These are phyloP conservation scores for Apis laboriosa DNA, from an alignment of 1,140 invertebrate genomes.

Conservation along the genomic window DNA sequence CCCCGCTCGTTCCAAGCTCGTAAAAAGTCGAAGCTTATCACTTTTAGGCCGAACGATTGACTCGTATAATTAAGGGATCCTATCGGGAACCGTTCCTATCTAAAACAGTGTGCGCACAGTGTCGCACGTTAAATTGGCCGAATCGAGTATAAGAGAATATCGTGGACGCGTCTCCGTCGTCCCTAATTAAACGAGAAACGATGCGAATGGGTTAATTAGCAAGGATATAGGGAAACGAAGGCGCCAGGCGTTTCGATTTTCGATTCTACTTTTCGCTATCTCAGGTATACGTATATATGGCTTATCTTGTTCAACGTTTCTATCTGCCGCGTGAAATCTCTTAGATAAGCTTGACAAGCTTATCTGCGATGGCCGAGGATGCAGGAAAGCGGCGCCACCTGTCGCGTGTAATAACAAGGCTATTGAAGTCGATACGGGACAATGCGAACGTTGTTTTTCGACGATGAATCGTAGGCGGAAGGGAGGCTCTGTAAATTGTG, in stretches of 20 bases:
- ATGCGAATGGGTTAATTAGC: slow-evolving; percentile 43
- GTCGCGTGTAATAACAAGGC: slow-evolving; percentile 13
- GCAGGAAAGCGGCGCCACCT: slow-evolving; percentile 27
- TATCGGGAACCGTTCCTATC: not conserved
- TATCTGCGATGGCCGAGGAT: slow-evolving; percentile 33
- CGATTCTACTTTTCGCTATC: not conserved
- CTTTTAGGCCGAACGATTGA: not conserved
- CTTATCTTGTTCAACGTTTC: slow-evolving; percentile 53
- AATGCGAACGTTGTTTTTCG: slow-evolving; percentile 5
- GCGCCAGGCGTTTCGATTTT: not conserved
- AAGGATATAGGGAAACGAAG: not conserved
- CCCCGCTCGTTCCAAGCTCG: not conserved
- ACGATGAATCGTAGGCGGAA: not conserved
- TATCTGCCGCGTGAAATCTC: slow-evolving; percentile 53
- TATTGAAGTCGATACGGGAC: not conserved
- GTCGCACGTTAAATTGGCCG: not conserved
- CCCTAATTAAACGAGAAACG: slow-evolving; percentile 20
- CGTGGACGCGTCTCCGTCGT: not conserved
- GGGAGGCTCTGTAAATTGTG: not conserved
- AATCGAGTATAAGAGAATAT: not conserved
- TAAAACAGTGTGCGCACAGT: slow-evolving; percentile 4
- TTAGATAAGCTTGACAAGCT: slow-evolving; percentile 47
- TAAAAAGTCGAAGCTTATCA: slow-evolving; percentile 29
- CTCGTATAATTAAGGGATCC: slow-evolving; percentile 32
- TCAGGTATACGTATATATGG: no score